Percentiles rank a stretch among this genome's conserved stretches.
These are phyloP conservation scores for Iphiclides podalirius DNA, from an alignment of 2,888 invertebrate genomes.

Conservation along the genomic window DNA sequence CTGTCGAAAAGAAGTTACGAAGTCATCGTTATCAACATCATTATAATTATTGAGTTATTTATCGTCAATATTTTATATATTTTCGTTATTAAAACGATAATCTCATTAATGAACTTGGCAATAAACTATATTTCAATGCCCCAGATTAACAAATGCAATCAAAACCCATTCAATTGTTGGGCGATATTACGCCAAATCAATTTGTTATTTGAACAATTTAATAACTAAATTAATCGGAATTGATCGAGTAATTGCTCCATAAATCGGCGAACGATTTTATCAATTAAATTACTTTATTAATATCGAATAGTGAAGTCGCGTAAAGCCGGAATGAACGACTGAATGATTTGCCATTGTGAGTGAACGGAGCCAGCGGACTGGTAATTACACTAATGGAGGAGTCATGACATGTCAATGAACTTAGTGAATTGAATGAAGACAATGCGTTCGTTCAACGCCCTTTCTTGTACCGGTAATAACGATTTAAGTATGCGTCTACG, in stretches of 20 bases:
- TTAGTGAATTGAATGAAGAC: slow-evolving; percentile 22
- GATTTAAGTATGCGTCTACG: no score
- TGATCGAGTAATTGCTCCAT: slow-evolving; percentile 21
- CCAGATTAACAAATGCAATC: slow-evolving; percentile 10
- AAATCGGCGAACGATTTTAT: slow-evolving; percentile 21
- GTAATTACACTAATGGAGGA: slow-evolving; percentile 30
- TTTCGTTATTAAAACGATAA: no score
- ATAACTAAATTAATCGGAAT: slow-evolving; percentile 22
- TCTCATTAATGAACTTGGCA: no score
- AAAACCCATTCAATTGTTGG: slow-evolving; percentile 14
- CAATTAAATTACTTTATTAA: slow-evolving; percentile 23
- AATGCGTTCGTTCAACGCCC: slow-evolving; percentile 22
- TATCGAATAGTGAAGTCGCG: slow-evolving; percentile 17
- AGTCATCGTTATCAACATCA: no score
- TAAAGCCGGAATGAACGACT: slow-evolving; percentile 19
- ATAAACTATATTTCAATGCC: neutral
- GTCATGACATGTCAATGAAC: slow-evolving; percentile 31
- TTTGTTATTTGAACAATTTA: slow-evolving; percentile 23
- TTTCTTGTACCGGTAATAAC: neutral
- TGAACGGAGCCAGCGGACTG: slow-evolving; percentile 19
- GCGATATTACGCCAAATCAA: slow-evolving; percentile 17
- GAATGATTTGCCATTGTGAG: slow-evolving; percentile 23
- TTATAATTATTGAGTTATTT: no score
- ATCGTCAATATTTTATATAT: no score
- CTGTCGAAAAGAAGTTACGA: no score